These are phyloP conservation scores for Cyprinus carpio DNA, from an alignment of 2,113 vertebrate species.

Conservation along the genomic window DNA sequence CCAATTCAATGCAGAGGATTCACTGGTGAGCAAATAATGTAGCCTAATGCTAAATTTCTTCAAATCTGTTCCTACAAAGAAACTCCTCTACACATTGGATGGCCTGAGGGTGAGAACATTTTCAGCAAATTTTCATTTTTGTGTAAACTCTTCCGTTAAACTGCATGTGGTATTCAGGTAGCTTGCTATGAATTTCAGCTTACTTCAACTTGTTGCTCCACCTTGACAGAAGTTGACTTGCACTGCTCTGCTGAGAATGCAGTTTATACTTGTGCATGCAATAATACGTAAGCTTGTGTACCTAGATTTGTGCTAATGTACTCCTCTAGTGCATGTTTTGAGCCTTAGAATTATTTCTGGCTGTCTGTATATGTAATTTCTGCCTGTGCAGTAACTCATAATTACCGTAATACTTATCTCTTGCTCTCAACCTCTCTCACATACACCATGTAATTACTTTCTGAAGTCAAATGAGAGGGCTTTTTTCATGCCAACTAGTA, in stretches of 20 bases:
- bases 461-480: slow-evolving; percentile 22
- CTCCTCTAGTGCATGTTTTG: not conserved
- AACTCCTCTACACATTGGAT: too few relatives aligned
- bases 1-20: too few relatives aligned
- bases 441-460: slow-evolving; percentile 11
- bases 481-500: slow-evolving; percentile 20
- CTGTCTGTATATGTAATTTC: not conserved
- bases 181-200: not conserved
- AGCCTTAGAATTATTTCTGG: slow-evolving; percentile 1
- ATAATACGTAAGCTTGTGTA: not conserved
- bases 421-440: not conserved
- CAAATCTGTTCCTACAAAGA: too few relatives aligned
- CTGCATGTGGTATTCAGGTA: not conserved
- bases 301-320: not conserved
- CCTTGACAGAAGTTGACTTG: not conserved
- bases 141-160: not conserved
- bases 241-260: not conserved
- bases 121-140: too few relatives aligned
- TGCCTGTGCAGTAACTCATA: not conserved
- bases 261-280: not conserved
- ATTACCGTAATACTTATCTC: slow-evolving; percentile 12
- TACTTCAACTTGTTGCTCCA: not conserved
- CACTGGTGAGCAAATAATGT: too few relatives aligned
- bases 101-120: too few relatives aligned
- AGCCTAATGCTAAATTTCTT: too few relatives aligned